Conservation (phyloP, 2,888 invertebrate genomes). For the Xylocampa areola region DNA sequence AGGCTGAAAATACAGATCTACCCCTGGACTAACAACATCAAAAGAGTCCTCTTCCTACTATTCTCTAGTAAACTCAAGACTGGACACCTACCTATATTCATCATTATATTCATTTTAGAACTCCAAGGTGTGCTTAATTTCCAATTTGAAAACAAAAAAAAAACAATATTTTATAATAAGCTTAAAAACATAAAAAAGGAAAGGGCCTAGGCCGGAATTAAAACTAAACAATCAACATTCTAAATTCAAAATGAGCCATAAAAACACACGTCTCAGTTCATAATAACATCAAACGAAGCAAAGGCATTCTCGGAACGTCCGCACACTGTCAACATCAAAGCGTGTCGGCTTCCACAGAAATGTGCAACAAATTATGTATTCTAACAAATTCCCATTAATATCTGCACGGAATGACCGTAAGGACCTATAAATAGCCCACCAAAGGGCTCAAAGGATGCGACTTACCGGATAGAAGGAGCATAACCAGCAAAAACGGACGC, state of each 20-base stretch:
- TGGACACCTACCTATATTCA: too few species aligned
- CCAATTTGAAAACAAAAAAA: background rate
- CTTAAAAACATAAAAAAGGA: background rate
- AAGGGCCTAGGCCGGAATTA: conserved; percentile 4
- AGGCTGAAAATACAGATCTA: too few species aligned
- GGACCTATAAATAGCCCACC: conserved; percentile 80
- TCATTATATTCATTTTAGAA: too few species aligned
- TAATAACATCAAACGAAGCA: conserved; percentile 66
- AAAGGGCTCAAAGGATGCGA: conserved; percentile 79
- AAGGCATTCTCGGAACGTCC: conserved; percentile 59
- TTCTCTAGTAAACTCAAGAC: too few species aligned
- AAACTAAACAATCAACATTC: conserved; percentile 51
- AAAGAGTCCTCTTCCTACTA: too few species aligned
- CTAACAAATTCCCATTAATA: conserved; percentile 80
- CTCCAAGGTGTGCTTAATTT: background rate
- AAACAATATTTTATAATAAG: background rate
- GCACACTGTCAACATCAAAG: conserved; percentile 66
- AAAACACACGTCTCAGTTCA: conserved; percentile 58
- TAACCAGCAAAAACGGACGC: conserved; percentile 73
- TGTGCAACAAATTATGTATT: conserved; percentile 67
- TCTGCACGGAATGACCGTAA: conserved; percentile 80
- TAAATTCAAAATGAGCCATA: conserved; percentile 54
- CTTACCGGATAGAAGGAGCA: conserved; percentile 84
- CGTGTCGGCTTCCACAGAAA: conserved; percentile 57
- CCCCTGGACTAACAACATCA: too few species aligned